phyloP scores from a whole-genome alignment of 37 sponge, comb jelly and placozoan species.

The Aplysina aerophoba region DNA sequence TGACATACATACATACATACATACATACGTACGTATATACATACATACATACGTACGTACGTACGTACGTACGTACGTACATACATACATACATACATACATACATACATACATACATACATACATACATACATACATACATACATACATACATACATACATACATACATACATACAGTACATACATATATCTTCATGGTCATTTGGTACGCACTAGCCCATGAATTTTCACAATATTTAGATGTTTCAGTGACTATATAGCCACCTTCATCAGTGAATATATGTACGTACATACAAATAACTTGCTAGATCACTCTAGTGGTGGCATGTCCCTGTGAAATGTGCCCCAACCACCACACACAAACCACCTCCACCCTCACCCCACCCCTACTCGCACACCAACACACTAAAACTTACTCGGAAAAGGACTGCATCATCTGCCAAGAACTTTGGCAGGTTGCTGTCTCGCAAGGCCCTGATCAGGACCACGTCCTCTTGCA shows the following conservation, averaged over 20 bases:
- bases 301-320: no score
- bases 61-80: conserved; percentile 10
- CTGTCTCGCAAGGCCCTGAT: conserved; percentile 97
- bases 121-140: neutral
- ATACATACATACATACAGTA: neutral
- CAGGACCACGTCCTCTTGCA: conserved; percentile 91
- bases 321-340: no score
- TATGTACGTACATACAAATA: no score
- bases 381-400: no score
- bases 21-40: neutral
- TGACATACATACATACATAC: no score
- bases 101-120: neutral
- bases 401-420: conserved; percentile 72
- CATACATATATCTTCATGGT: no score
- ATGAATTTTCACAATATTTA: no score
- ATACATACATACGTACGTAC: neutral
- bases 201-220: no score
- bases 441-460: conserved; percentile 96
- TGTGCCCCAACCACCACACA: no score
- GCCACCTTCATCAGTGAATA: no score
- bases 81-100: neutral
- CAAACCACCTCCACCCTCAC: neutral
- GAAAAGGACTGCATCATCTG: conserved; percentile 94
- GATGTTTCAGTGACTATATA: no score
- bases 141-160: neutral